phyloP scores from a whole-genome alignment of 2,113 vertebrate species.

The Sinocyclocheilus anophthalmus region DNA sequence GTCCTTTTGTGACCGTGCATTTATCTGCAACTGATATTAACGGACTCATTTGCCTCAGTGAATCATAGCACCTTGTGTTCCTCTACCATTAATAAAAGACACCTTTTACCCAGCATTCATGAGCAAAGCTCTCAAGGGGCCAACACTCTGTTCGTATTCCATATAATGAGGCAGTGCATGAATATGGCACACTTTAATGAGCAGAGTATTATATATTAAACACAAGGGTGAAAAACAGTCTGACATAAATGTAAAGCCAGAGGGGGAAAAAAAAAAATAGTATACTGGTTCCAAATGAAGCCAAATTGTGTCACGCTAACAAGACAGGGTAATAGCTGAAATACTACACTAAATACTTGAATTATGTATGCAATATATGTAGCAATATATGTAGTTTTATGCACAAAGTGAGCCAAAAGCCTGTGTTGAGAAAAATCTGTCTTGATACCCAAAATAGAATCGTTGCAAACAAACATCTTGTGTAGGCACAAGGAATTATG shows the following conservation, averaged over 20 bases:
- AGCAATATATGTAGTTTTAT: background rate
- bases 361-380: background rate
- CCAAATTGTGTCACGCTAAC: background rate
- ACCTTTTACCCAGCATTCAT: conserved; percentile 4
- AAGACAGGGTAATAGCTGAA: conserved; percentile 8
- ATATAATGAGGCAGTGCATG: conserved; percentile 35
- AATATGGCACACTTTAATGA: conserved; percentile 22
- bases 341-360: background rate
- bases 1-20: conserved; percentile 24
- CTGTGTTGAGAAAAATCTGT: background rate
- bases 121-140: conserved; percentile 24
- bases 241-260: conserved; percentile 1
- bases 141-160: conserved; percentile 38
- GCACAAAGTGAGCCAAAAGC: background rate
- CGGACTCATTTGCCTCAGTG: conserved; percentile 26
- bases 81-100: conserved; percentile 18
- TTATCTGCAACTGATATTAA: conserved; percentile 44
- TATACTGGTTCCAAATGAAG: conserved; percentile 4
- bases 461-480: background rate
- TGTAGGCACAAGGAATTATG: background rate
- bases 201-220: conserved; percentile 15
- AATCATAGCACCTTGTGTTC: conserved; percentile 14
- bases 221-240: conserved; percentile 9
- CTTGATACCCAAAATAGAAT: background rate
- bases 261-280: background rate